Evolutionary conservation across 2,888 invertebrate genomes (phyloP).

Genomic region (Heliothis peltigera): DNA sequence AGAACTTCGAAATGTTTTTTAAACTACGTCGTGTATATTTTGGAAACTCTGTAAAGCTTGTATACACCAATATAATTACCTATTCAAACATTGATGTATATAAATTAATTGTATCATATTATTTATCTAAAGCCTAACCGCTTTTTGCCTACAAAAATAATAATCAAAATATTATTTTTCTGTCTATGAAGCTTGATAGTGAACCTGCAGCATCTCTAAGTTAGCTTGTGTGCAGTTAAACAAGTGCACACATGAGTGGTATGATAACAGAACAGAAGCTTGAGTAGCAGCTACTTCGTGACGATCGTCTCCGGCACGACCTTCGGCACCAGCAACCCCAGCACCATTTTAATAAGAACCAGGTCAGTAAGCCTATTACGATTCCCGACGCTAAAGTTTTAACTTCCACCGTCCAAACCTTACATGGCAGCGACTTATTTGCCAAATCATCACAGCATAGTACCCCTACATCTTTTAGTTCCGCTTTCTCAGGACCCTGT

Average conservation of each 20-base stretch:
- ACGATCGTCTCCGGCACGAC: neutral
- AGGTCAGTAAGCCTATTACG: constrained; percentile 17
- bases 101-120: no score
- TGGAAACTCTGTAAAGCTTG: no score
- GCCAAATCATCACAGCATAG: neutral
- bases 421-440: neutral
- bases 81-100: no score
- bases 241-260: neutral
- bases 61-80: no score
- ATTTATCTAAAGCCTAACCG: no score
- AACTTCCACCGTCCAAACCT: neutral
- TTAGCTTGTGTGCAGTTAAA: neutral
- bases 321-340: neutral
- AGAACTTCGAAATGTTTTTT: no score
- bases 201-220: neutral
- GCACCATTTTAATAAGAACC: constrained; percentile 14
- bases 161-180: no score
- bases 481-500: neutral
- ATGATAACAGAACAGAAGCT: neutral
- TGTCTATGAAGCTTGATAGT: neutral
- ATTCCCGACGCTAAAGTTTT: neutral
- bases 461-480: neutral
- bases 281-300: neutral
- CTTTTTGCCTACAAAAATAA: neutral
- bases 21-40: no score